Conservation (phyloP, 2,113 vertebrate genomes). For the Plecotus auritus region DNA sequence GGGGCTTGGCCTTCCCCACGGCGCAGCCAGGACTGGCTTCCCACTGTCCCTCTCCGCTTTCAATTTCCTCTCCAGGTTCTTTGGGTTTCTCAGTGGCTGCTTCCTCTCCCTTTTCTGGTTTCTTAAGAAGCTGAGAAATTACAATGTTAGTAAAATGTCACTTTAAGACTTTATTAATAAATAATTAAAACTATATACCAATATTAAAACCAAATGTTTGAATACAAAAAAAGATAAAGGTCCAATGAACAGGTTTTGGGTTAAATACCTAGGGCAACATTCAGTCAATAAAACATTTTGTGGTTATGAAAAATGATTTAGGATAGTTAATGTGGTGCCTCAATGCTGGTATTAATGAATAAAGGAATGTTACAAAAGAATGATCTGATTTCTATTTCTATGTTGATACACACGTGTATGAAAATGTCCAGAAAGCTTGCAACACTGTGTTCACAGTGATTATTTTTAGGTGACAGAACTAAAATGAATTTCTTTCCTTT, state of each 20-base stretch:
- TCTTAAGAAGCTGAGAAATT: conserved; percentile 92
- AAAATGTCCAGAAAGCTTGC: neutral
- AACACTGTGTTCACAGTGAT: neutral
- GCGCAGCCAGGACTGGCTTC: conserved; percentile 81
- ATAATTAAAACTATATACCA: neutral
- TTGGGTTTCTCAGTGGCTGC: conserved; percentile 85
- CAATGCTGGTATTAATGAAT: neutral
- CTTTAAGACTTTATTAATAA: neutral
- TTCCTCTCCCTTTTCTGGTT: conserved; percentile 94
- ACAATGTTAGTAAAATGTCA: conserved; percentile 8
- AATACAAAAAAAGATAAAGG: neutral
- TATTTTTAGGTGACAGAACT: neutral
- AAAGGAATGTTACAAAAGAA: neutral
- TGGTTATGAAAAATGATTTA: neutral
- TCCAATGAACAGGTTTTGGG: neutral
- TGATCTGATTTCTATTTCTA: neutral
- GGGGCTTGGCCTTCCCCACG: conserved; percentile 80
- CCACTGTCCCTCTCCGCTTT: conserved; percentile 86
- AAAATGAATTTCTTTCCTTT: neutral
- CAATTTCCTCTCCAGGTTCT: conserved; percentile 88
- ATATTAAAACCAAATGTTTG: neutral
- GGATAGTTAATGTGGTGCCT: neutral
- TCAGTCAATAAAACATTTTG: neutral
- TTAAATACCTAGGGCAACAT: neutral
- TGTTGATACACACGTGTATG: neutral